Evolutionary conservation across 2,888 invertebrate genomes (phyloP).

Genomic region (Sialis lutaria): DNA sequence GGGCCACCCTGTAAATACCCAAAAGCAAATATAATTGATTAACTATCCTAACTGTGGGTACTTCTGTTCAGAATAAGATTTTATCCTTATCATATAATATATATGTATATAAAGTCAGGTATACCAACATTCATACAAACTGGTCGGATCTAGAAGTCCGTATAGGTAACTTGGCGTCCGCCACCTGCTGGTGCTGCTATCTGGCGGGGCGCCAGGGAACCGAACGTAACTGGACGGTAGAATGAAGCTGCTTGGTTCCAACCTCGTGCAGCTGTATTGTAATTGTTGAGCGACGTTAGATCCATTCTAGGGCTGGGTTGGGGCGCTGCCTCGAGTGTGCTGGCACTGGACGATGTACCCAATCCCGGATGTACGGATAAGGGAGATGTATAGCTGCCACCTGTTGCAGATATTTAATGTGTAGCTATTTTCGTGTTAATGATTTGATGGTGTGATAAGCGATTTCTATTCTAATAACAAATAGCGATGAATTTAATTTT

Average conservation of each 20-base stretch:
- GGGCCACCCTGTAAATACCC: too few species aligned
- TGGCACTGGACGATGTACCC: background rate
- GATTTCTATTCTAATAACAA: too few species aligned
- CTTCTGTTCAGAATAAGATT: too few species aligned
- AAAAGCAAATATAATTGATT: too few species aligned
- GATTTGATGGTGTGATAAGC: background rate
- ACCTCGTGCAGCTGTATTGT: slow-evolving; percentile 70
- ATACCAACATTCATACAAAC: background rate
- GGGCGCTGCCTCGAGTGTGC: slow-evolving; percentile 2
- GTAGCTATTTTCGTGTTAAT: background rate
- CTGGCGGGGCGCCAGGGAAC: too few species aligned
- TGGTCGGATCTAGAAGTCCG: slow-evolving; percentile 30
- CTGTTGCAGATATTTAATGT: background rate
- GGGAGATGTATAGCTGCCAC: too few species aligned
- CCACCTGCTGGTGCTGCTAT: too few species aligned
- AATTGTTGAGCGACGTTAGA: slow-evolving; percentile 36
- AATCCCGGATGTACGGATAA: too few species aligned
- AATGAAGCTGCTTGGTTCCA: slow-evolving; percentile 54
- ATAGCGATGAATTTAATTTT: too few species aligned
- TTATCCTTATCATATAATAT: background rate
- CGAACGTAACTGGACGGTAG: slow-evolving; percentile 58
- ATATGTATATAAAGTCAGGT: background rate
- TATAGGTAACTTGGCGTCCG: slow-evolving; percentile 19
- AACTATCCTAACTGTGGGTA: too few species aligned
- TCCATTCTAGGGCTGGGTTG: slow-evolving; percentile 8